A percentile compares a stretch with the other conserved stretches of the same genome.
Conservation (phyloP, 1,140 invertebrate genomes). For the Bombus waltoni region DNA sequence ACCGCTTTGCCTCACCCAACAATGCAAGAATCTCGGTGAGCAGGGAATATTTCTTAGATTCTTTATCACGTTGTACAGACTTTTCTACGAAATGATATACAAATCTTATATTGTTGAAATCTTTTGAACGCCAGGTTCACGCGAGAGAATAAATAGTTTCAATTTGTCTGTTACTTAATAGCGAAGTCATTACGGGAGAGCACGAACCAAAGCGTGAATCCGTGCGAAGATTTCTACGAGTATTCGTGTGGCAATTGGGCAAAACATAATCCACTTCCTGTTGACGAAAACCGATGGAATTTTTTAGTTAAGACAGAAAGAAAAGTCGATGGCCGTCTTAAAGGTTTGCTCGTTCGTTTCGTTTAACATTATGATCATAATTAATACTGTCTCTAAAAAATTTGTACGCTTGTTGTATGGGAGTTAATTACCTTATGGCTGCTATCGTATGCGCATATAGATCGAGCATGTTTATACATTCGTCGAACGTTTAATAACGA, state of each 20-base stretch:
- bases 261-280: not conserved
- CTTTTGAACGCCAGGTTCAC: not conserved
- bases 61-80: not conserved
- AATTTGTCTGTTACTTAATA: not conserved
- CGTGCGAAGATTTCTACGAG: slow-evolving; percentile 27
- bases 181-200: not conserved
- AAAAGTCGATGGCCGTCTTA: not conserved
- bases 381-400: too few relatives aligned
- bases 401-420: too few relatives aligned
- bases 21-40: slow-evolving; percentile 3
- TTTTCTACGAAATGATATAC: not conserved
- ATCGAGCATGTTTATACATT: too few relatives aligned
- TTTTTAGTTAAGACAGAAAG: not conserved
- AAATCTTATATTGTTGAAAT: not conserved
- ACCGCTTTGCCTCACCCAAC: not conserved
- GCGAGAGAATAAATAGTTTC: not conserved
- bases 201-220: not conserved
- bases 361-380: not conserved
- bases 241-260: slow-evolving; percentile 25
- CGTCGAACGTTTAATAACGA: too few relatives aligned
- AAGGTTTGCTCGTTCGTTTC: not conserved
- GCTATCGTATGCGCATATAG: too few relatives aligned
- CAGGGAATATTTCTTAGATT: not conserved
- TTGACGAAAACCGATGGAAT: not conserved
- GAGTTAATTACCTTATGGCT: too few relatives aligned